Evolutionary conservation across 2,113 vertebrate genomes (phyloP), one percentile per base, ranked within the genome.

Genomic region (Sinocyclocheilus rhinocerous): DNA sequence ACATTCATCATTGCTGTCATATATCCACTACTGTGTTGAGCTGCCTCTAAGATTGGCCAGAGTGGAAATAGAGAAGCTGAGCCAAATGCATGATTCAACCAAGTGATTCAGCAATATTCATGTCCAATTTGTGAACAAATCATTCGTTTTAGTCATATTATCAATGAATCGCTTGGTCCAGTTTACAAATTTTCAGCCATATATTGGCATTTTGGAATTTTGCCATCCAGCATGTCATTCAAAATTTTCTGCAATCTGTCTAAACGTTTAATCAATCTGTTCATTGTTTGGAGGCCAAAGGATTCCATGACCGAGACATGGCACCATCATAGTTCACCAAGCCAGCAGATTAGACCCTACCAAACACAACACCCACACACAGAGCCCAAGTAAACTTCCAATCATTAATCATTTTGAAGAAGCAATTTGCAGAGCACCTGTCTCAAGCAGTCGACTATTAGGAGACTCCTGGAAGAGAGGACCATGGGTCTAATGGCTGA

Each of bases 401-500:
- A 88, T 92, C 91, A 87, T 94, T 94, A 94, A 94, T 95, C 93
- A 94, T 93, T 94, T 92, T 93, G 89, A 91, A 89, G 92, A 94
- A 94, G 91, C 92, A 93, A 95, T 95, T 93, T 94, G 89, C 92
- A 90, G 87, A 91, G 92, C 93, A 94, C 90, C 93, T 94, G 94
- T 93, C 92, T 91, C 89, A 91, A 88, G 87, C 90, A 92, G 88
- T 89, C 92, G 89, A 86, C 92, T 90, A 93, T 95, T 94, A 94
- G 91, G 87, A 88, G 89, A 91, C 92, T 90, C 84, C 59, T 90
- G 91, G 85, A 86, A 91, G 90, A 89, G 63, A 90, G 91, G 82
- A 88, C 80, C 52, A 86, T 86, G 87, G 89, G 48, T 87, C 86
- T 93, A 94, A 94, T 94, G 91, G 89, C 88, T 91, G 90, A 90